Evolutionary conservation across 2,113 vertebrate genomes (phyloP), one percentile per base, ranked within the genome.

Genomic region (Ondatra zibethicus): DNA sequence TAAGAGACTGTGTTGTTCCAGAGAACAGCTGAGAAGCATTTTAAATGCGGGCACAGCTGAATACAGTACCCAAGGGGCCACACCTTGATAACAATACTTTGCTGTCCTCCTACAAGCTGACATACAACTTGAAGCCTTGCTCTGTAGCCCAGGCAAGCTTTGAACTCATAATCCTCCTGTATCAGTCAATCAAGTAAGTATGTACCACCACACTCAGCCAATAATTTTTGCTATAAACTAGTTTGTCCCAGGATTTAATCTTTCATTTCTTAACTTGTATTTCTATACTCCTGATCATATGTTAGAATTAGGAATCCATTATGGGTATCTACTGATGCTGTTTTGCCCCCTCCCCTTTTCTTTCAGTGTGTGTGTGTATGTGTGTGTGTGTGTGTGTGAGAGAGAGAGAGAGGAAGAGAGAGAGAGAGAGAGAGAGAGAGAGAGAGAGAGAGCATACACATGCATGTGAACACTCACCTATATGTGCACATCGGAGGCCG

Each of bases 1-100:
- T 96, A 88, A 95, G 82, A 84, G 58, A 61, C 65, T 12, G 3
- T 6, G 39, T 3, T n/a, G 72, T 14, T 88, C n/a, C 76, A 81
- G 94, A 31, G 36, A 92, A 92, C 88, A 97, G 92, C 94, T 93
- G 90, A 96, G 66, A 90, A 72, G 33, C 65, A n/a, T 90, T 72
- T 93, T 66, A 72, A 88, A 75, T 29, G 66, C 5, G 70, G 84
- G 29, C 65, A 7, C n/a, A 21, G 25, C 29, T 91, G 45, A 8
- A 3, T 0, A 19, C 73, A 50, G 72, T 47, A 88, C 31, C 68
- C 50, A 13, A 39, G 12, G 23, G 45, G 6, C 47, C 72, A 45
- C 13, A 58, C 82, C 55, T 78, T 47, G 13, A 14, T 39, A 55
- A 92, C 61, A 12, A 25, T 8, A 80, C 50, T 65, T n/a, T 81